Evolutionary conservation across 1,140 invertebrate genomes (phyloP), one percentile per base, ranked within the genome.

Genomic region (Drosophila funebris): DNA sequence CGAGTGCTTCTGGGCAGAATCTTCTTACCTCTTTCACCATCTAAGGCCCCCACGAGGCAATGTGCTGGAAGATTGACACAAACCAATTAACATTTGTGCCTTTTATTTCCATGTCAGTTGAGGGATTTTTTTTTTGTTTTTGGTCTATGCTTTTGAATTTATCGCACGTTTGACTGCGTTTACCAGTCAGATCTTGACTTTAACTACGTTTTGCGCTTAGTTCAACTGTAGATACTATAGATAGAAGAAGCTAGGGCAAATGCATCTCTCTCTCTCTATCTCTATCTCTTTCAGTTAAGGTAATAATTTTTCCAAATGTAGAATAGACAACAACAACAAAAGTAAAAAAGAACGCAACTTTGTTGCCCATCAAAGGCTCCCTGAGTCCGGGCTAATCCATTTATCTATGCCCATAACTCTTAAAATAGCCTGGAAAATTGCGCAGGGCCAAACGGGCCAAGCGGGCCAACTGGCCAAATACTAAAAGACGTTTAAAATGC

Each of bases 61-160:
- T 64, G 68, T 57, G 68, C 53, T 71, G 56, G 46, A 74, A 90
- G 89, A 90, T 90, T 90, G 90, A 90, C 89, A 90, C 82, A 90
- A 90, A 90, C 90, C 90, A 90, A 90, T 90, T 90, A 90, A 90
- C 90, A 87, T 90, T 89, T 90, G 81, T 90, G 87, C 89, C 89
- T 88, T 83, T 88, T 87, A 85, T 87, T 85, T 84, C 76, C 84
- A 72, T 72, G 69, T 58, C 69, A 72, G 69, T 66, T 72, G 72
- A 36, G 56, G 39, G 9, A 18, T 44, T 9, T 60, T 36, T 68
- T 50, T 18, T 68, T 52, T 29, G 8, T 68, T 50, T 74, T 74
- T 62, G 76, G 67, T 67, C 68, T 87, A 73, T 80, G 81, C 66
- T 87, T 48, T 87, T 76, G 80, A 83, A 88, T 88, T 88, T 88